These are phyloP conservation scores for Pedionomus torquatus DNA, from an alignment of 2,113 vertebrate species.

Conservation along the genomic window DNA sequence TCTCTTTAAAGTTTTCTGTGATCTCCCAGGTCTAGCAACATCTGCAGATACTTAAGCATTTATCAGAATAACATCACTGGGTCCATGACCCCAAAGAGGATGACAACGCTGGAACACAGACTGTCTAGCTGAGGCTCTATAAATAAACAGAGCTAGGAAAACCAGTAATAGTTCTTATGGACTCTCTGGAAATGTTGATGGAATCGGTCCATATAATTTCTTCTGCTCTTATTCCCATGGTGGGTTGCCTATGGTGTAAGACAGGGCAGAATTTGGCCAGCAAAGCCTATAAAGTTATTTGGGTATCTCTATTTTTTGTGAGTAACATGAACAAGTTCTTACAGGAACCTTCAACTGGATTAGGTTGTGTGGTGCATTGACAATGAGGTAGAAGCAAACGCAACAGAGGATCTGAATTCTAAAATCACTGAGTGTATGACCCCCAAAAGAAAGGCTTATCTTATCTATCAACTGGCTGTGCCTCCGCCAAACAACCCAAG, in stretches of 20 bases:
- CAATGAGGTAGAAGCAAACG: background rate
- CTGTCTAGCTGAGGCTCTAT: background rate
- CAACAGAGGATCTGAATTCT: background rate
- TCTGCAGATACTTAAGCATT: background rate
- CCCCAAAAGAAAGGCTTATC: background rate
- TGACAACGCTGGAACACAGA: background rate
- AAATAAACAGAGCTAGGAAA: background rate
- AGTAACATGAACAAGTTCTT: background rate
- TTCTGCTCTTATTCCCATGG: background rate
- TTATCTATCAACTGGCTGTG: background rate
- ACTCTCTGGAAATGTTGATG: background rate
- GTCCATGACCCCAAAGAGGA: background rate
- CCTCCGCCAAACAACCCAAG: background rate
- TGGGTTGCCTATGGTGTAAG: background rate
- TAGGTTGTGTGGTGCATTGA: background rate
- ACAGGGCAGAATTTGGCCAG: background rate
- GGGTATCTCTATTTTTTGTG: background rate
- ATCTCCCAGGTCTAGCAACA: background rate
- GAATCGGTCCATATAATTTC: background rate
- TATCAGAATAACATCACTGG: background rate
- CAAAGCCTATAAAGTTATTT: background rate
- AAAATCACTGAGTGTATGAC: background rate
- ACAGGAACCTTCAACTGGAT: constrained; percentile 4
- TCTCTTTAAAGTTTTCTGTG: background rate
- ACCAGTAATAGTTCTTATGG: background rate